Conservation (phyloP, 2,888 invertebrate species). For the Drepanosiphum platanoidis region DNA sequence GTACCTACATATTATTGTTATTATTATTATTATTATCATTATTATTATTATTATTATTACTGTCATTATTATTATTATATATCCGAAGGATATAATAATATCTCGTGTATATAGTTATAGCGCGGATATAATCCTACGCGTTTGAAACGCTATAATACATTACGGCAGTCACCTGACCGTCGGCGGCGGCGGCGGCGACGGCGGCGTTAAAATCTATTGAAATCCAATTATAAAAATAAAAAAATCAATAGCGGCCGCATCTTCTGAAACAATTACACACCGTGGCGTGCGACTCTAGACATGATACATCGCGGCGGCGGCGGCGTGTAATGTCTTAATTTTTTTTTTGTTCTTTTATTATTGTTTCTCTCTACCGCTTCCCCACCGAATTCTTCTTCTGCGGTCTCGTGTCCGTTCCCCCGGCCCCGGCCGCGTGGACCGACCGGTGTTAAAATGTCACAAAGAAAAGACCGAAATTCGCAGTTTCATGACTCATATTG, state of each 20-base stretch:
- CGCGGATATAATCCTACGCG: not conserved
- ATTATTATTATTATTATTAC: not conserved
- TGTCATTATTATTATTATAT: not conserved
- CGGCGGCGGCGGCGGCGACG: not conserved
- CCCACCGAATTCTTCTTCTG: not conserved
- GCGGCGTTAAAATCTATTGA: not conserved
- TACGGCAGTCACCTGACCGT: not conserved
- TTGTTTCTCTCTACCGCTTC: not conserved
- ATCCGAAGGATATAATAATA: not conserved
- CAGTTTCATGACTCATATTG: slow-evolving; percentile 43
- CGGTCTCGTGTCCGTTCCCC: not conserved
- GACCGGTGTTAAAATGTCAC: slow-evolving; percentile 10
- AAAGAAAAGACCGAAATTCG: slow-evolving; percentile 4
- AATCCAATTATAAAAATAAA: slow-evolving; percentile 3
- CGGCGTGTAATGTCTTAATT: slow-evolving; percentile 10
- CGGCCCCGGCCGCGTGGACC: not conserved
- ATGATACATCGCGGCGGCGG: not conserved
- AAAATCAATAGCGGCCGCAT: not conserved
- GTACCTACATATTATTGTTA: not conserved
- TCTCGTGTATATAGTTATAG: not conserved
- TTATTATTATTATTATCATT: not conserved
- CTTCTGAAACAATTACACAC: not conserved
- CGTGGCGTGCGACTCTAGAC: not conserved
- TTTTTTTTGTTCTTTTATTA: slow-evolving; percentile 4
- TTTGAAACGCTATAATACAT: not conserved